Base-by-base conservation (phyloP, 92 coral and sea anemone species). In the Pocillopora grandis region DNA sequence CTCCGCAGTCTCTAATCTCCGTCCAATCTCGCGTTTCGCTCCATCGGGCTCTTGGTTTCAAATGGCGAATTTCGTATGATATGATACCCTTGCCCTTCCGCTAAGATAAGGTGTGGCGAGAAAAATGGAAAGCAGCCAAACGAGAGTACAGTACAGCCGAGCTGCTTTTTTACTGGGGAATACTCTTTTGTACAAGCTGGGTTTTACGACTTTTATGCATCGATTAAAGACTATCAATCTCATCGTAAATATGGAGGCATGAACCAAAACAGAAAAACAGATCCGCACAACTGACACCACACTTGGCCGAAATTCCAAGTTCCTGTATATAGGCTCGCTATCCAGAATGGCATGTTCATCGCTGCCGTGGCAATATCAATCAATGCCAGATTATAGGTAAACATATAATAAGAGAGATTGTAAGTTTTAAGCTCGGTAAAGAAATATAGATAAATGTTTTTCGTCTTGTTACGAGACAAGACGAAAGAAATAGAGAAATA, bases 291-390 rank as follows among this genome's bases (percentile, higher is more conserved):
- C 8, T 82, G 87, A 52, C 91, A 91, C 55, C 82, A 71, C 69
- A 16, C 37, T 3, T 71, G 74, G 61, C 73, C 63, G 27, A 85
- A 71, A 31, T 61, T 63, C 94, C 94, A 91, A 10, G 80, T 42
- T 67, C 94, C 94, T 1, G 82, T 80, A 14, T 63, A 62, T 3
- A 88, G 19, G 35, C 85, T 84, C 33, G 75, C 33, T 52, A 91
- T 71, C 94, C 94, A 91, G 33, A 85, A 88, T 12, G 91, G 94
- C 94, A 91, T 91, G 42, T 68, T 63, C 0, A 88, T 63, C 42
- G 68, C 35, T 31, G 94, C 90, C 88, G 76, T 91, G 42, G 84
- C 64, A 14, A 83, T 62, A 60, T 88, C 94, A n/a, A 91, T 84
- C 91, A 86, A 75, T 11, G 91, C 94, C 58, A 91, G 74, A 65